These are phyloP conservation scores for Dicaeum eximium DNA, from an alignment of 2,113 vertebrate species.

Conservation along the genomic window DNA sequence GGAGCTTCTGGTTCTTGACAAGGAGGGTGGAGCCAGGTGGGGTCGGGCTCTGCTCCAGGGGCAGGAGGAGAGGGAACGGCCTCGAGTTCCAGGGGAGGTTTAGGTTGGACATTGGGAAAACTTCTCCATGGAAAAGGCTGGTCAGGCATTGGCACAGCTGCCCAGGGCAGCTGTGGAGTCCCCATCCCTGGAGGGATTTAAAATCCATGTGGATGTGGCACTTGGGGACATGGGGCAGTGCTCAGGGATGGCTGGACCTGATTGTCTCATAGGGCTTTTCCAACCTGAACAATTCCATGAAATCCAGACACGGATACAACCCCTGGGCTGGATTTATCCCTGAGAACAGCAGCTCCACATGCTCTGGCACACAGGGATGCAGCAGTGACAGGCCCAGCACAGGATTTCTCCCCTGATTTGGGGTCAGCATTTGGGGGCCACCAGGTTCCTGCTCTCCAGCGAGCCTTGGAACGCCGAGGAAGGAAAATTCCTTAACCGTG, in stretches of 20 bases:
- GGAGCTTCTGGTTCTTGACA: neutral
- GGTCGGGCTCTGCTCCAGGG: rapidly evolving
- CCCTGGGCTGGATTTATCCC: neutral
- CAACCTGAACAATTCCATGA: neutral
- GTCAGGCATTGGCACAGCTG: neutral
- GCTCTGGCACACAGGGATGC: rapidly evolving
- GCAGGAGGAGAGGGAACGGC: rapidly evolving
- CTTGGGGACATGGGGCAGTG: rapidly evolving
- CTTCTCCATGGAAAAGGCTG: neutral
- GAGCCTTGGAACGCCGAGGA: neutral
- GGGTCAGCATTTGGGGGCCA: rapidly evolving
- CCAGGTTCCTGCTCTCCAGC: rapidly evolving
- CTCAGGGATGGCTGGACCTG: rapidly evolving
- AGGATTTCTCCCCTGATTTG: rapidly evolving
- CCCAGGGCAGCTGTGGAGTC: rapidly evolving
- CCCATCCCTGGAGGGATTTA: neutral
- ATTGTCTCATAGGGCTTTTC: neutral
- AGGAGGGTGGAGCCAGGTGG: neutral
- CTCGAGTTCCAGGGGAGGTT: rapidly evolving
- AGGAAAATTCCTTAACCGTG: slow-evolving; percentile 77
- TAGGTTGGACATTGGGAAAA: neutral
- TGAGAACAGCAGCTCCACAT: rapidly evolving
- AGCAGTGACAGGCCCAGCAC: rapidly evolving
- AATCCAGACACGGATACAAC: rapidly evolving
- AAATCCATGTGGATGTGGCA: neutral